Evolutionary conservation across 2,113 vertebrate genomes (phyloP).

Genomic region (Halcyon senegalensis): DNA sequence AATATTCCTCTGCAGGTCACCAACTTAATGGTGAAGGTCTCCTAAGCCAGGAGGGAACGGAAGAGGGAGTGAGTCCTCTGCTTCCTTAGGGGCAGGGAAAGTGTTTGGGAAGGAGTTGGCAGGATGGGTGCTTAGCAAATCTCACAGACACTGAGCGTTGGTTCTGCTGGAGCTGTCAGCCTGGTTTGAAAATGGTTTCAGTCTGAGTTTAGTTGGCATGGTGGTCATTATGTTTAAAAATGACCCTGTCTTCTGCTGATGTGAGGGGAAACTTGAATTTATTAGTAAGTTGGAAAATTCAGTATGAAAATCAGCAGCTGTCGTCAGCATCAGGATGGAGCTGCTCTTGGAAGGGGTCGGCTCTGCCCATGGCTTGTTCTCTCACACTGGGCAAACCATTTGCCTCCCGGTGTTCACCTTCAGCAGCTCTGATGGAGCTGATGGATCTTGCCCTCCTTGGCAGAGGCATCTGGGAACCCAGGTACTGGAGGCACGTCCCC

Average conservation of each 20-base stretch:
- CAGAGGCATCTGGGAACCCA: neutral
- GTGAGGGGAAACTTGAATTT: neutral
- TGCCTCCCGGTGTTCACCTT: neutral
- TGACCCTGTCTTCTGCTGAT: neutral
- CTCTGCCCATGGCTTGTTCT: neutral
- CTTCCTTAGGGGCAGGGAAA: neutral
- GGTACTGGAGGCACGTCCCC: neutral
- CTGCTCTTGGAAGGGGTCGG: neutral
- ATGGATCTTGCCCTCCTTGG: fast-evolving
- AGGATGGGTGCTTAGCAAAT: neutral
- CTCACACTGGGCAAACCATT: neutral
- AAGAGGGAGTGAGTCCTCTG: neutral
- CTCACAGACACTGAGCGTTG: neutral
- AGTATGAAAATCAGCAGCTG: neutral
- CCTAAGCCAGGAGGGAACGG: neutral
- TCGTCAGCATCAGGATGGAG: fast-evolving
- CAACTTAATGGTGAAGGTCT: neutral
- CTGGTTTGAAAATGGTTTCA: neutral
- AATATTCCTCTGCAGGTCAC: neutral
- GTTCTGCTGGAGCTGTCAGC: neutral
- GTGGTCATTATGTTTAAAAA: neutral
- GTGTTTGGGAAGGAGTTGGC: neutral
- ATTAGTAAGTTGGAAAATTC: neutral
- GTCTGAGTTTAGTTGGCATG: neutral
- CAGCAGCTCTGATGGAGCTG: neutral